Conservation (phyloP, 2,113 vertebrate species). For the Manacus vitellinus region DNA sequence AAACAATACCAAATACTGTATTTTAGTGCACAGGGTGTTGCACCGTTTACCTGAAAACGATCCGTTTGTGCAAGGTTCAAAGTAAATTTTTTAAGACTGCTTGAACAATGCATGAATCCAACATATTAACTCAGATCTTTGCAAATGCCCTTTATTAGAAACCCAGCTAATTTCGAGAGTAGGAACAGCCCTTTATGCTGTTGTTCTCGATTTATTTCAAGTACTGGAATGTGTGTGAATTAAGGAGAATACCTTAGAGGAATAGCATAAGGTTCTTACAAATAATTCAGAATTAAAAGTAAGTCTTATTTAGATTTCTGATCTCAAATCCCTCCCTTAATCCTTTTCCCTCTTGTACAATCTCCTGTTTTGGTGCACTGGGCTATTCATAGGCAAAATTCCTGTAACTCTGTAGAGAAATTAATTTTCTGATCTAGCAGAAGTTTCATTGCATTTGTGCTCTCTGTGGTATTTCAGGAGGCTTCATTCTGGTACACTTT, state of each 20-base stretch:
- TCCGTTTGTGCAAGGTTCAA: background rate
- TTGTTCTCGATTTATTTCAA: background rate
- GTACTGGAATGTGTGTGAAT: background rate
- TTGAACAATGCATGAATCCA: background rate
- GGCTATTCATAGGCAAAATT: background rate
- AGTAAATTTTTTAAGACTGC: background rate
- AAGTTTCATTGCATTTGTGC: background rate
- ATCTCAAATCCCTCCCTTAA: background rate
- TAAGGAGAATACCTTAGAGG: background rate
- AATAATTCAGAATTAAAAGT: background rate
- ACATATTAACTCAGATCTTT: background rate
- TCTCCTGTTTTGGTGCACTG: background rate
- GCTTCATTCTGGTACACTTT: background rate
- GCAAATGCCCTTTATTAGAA: background rate
- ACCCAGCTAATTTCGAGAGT: background rate
- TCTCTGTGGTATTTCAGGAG: background rate
- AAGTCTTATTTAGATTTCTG: background rate
- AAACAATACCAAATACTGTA: fast-evolving
- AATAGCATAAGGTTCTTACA: background rate
- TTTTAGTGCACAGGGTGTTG: background rate
- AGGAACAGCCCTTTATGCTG: background rate
- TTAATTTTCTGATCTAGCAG: background rate
- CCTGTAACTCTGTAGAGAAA: background rate
- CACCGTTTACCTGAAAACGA: background rate
- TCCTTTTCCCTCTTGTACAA: background rate